These are phyloP conservation scores for Addax nasomaculatus DNA, from an alignment of 2,113 vertebrate genomes.

Conservation along the genomic window DNA sequence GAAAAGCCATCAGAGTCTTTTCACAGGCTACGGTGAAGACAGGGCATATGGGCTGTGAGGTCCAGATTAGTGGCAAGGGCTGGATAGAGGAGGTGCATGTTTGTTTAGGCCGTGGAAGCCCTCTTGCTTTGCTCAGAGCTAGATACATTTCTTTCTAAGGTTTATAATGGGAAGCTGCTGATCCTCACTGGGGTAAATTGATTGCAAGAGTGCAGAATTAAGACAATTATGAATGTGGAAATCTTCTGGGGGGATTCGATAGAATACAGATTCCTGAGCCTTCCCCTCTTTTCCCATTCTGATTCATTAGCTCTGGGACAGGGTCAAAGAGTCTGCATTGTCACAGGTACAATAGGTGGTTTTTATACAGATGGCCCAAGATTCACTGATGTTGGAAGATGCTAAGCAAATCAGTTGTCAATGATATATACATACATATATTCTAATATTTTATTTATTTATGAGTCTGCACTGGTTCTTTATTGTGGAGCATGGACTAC, in stretches of 20 bases:
- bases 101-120: background rate
- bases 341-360: background rate
- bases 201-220: background rate
- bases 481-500: background rate
- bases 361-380: background rate
- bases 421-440: background rate
- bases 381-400: background rate
- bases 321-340: background rate
- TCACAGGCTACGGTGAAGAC: background rate
- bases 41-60: background rate
- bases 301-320: background rate
- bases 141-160: background rate
- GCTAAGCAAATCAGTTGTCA: background rate
- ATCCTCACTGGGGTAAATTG: background rate
- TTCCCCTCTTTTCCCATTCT: background rate
- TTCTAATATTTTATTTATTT: background rate
- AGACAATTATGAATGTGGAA: background rate
- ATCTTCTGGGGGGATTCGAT: background rate
- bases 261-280: background rate
- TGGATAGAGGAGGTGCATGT: background rate
- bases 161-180: background rate
- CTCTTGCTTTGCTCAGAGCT: background rate
- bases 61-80: background rate
- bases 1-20: background rate
- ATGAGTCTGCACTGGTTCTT: background rate